Base-by-base conservation (phyloP, 2,797 vertebrate species). In the Mormyrus hasselquistii region DNA sequence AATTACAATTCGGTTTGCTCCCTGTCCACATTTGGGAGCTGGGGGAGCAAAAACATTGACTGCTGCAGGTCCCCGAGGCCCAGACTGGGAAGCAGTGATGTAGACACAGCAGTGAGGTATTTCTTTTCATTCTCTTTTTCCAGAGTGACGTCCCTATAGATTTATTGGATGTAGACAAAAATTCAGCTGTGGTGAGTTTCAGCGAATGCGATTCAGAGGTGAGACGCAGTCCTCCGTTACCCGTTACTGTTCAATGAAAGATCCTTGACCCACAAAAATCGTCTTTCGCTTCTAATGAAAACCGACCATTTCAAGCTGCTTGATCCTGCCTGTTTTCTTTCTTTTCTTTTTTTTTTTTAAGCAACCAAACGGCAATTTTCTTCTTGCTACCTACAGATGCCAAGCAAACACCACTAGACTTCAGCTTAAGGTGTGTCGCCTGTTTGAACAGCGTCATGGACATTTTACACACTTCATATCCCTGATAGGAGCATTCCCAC, bases 141-240 rank as follows among this genome's bases (percentile, higher is more conserved):
- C 93, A 99, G 99, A 99, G 98, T 44, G 98, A 99, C n/a, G 98
- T 99, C 91, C 98, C 99, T 5, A 96, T 99, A 89, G 98, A 99
- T 92, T 93, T 99, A 89, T 95, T 99, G 91, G 98, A 99, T 90
- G 98, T 99, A 92, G 99, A 99, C 92, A 99, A 99, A 94, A 99
- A 99, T 94, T 99, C 98, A 25, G 98, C 98, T 1, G 98, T 99
- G 85, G 99, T 99, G 93, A 99, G 99, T 94, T 99, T 99, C 93
- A 99, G 98, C 93, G 98, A 97, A 94, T 99, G 98, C 93, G 98
- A 99, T 94, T 96, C 97, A 73, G 97, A 99, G 97, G 99, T 99
- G 92, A 97, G 91, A 76, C 1, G 1, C 57, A 38, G 34, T 79
- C 22, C 44, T 83, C n/a, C 8, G 2, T 89, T 47, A 19, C 69